Evolutionary conservation across 2,797 vertebrate species (phyloP), one percentile per base, ranked within the genome.

Genomic region (Aulostomus chinensis): DNA sequence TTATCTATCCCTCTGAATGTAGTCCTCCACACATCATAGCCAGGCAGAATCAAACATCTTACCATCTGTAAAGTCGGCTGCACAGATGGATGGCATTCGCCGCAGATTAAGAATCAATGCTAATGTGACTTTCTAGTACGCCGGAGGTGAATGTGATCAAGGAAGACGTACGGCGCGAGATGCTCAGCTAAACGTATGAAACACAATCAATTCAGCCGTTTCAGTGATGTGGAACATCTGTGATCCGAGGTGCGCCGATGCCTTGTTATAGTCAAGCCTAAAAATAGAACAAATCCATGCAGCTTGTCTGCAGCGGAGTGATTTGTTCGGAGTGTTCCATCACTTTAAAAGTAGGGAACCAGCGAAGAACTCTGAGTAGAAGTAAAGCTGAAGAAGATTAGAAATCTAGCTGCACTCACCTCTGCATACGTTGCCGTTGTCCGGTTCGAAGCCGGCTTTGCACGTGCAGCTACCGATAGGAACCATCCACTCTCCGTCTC

Each of bases 401-500:
- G n/a, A n/a, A n/a, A n/a, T n/a, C n/a, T n/a, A n/a, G n/a, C n/a
- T n/a, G n/a, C 3, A 41, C 93, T 91, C 87, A 99, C 97, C 96
- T 91, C 92, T 92, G 77, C 97, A 99, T 28, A 93, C 89, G 66
- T 96, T 92, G 1, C 93, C 94, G 54, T 97, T 98, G 85, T 98
- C 96, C 0, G 96, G 94, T 75, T 98, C 95, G 1, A 96, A 98
- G 7, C 97, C 97, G 3, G 96, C 93, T 78, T 95, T 98, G 87
- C 97, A 99, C 0, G 96, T 97, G 74, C 97, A 99, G 81, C 95
- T 94, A 0, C 97, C 96, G 0, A 99, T 97, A 15, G 97, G 97
- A 46, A 98, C 97, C 97, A 99, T 98, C 97, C 97, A 99, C 55
- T 99, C 97, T 10, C 97, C 96, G 0, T 99, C 97, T 0, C 97